Percentiles rank a stretch among this genome's conserved stretches.
phyloP scores from a whole-genome alignment of 2,797 vertebrate genomes.

The Crax fasciolata region DNA sequence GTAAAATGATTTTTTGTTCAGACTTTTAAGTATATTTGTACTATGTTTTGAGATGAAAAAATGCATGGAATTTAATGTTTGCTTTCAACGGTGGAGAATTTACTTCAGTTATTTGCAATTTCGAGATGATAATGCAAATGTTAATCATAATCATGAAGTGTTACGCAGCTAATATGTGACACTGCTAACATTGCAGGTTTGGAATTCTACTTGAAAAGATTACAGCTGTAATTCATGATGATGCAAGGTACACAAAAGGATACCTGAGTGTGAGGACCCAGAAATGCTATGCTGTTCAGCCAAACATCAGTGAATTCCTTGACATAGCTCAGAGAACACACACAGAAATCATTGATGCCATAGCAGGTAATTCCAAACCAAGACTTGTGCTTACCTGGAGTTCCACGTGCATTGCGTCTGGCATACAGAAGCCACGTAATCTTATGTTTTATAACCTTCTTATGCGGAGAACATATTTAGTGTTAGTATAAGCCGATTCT shows the following conservation, averaged over 20 bases:
- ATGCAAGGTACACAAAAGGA: conserved; percentile 92
- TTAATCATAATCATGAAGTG: not conserved
- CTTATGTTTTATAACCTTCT: not conserved
- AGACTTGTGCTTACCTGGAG: not conserved
- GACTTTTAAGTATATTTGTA: not conserved
- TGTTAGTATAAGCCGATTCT: conserved; percentile 1
- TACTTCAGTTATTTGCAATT: not conserved
- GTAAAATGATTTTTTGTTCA: not conserved
- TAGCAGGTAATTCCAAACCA: conserved; percentile 87
- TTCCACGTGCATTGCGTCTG: not conserved
- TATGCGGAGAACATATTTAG: not conserved
- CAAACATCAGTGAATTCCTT: conserved; percentile 94
- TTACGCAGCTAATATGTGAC: not conserved
- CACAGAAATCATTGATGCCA: conserved; percentile 97
- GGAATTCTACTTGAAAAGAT: conserved; percentile 92
- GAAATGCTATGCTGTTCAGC: conserved; percentile 96
- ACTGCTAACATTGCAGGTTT: conserved; percentile 85
- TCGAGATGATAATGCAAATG: not conserved
- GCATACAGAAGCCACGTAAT: not conserved
- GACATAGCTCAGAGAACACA: conserved; percentile 95
- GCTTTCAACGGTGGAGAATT: not conserved
- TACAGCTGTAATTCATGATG: conserved; percentile 93
- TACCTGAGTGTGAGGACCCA: conserved; percentile 96
- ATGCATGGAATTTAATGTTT: not conserved
- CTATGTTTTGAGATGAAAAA: not conserved